Evolutionary conservation across 1,140 invertebrate species (phyloP).

Genomic region (Pararge aegeria): DNA sequence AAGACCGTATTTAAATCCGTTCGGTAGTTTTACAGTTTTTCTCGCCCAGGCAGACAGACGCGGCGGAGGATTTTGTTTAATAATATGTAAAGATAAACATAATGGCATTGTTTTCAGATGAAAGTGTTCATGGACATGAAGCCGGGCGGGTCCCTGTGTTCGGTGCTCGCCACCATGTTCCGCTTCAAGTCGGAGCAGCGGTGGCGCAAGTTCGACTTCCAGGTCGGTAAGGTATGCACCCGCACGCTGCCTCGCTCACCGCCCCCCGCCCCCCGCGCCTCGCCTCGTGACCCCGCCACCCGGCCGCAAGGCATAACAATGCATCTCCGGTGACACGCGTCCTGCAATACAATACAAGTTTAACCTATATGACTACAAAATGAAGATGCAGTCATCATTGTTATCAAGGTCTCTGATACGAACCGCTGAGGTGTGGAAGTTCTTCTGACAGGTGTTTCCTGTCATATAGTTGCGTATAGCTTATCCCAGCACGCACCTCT

Average conservation of each 20-base stretch:
- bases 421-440: too few species aligned
- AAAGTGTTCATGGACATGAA: conserved; percentile 97
- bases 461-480: too few species aligned
- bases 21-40: too few species aligned
- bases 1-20: too few species aligned
- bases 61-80: too few species aligned
- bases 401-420: too few species aligned
- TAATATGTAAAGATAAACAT: neutral
- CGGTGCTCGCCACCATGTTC: conserved; percentile 95
- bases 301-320: conserved; percentile 40
- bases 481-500: too few species aligned
- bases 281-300: conserved; percentile 38
- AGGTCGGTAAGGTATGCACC: conserved; percentile 87
- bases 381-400: too few species aligned
- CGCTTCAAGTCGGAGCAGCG: conserved; percentile 97
- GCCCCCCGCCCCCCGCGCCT: conserved; percentile 34
- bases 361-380: too few species aligned
- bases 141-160: conserved; percentile 93
- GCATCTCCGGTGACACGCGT: conserved; percentile 31
- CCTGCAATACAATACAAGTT: conserved; percentile 4
- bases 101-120: conserved; percentile 82
- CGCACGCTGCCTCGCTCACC: conserved; percentile 41
- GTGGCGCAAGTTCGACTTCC: conserved; percentile 95
- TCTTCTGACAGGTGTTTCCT: too few species aligned
- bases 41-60: too few species aligned